These are phyloP conservation scores for Brachionus calyciflorus DNA, from an alignment of 1,140 invertebrate genomes.

Conservation along the genomic window DNA sequence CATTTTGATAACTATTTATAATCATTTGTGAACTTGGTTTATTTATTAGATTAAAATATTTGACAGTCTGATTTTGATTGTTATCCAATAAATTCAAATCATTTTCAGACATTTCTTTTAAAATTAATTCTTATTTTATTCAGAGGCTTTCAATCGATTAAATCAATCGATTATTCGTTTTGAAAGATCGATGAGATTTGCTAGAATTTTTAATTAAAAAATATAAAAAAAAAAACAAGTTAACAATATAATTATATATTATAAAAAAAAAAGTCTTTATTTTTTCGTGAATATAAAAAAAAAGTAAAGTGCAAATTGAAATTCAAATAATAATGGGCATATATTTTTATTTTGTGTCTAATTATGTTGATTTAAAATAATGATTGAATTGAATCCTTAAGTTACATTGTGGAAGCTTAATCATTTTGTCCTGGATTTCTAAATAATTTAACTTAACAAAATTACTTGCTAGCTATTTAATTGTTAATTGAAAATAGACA, in stretches of 20 bases:
- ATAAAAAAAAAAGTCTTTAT: not conserved
- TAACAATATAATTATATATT: not conserved
- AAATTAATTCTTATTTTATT: not conserved
- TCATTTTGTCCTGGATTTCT: not conserved
- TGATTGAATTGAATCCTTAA: slow-evolving; percentile 9
- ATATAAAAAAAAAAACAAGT: not conserved
- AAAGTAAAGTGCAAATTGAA: slow-evolving; percentile 7
- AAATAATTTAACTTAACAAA: not conserved
- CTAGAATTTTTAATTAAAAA: not conserved
- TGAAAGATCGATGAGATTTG: too few species aligned
- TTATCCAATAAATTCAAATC: not conserved
- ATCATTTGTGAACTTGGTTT: not conserved
- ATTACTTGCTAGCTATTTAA: not conserved
- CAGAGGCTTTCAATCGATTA: not conserved
- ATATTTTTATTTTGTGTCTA: slow-evolving; percentile 33
- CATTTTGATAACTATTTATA: slow-evolving; percentile 11
- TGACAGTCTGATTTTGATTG: not conserved
- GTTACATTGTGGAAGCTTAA: too few species aligned
- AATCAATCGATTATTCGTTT: too few species aligned
- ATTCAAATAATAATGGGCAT: slow-evolving; percentile 23
- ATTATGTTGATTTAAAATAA: slow-evolving; percentile 36
- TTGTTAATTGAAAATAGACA: too few species aligned
- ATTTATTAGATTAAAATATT: not conserved
- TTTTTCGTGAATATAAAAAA: not conserved
- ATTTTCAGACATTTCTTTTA: slow-evolving; percentile 24